Base-by-base conservation (phyloP, 2,113 vertebrate species). In the Anguilla rostrata region DNA sequence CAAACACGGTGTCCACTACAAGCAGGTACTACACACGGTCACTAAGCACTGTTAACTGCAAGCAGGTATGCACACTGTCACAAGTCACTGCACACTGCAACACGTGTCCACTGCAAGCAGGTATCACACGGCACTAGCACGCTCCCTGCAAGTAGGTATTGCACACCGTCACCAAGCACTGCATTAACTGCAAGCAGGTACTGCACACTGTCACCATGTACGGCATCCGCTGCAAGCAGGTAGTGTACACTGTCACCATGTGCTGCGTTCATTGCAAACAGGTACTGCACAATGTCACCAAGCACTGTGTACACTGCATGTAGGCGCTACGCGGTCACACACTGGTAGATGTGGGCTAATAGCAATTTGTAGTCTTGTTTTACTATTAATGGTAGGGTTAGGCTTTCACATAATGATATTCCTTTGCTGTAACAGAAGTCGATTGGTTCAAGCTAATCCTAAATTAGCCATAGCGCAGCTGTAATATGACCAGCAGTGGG, bases 1-100 rank as follows among this genome's bases (percentile, higher is more conserved):
- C 97, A 99, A 95, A 93, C 95, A 94, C 29, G 99, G 98, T 0
- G 93, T 96, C n/a, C 95, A 97, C 89, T 99, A 98, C 95, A 98
- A 97, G 86, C 97, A 99, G 5, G 98, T 99, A 34, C 88, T 16
- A 0, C 12, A n/a, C 39, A 20, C 78, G 20, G 39, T 40, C 39
- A 18, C 95, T 89, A 96, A 95, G 92, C 93, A 93, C 57, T 97
- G 96, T 96, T 26, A 95, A 97, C 89, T 99, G 98, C 95, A 98
- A 97, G 86, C 97, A 99, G 5, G 98, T 99, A 34, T 88, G 22
- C 43, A 86, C 39, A 71, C 53, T 43, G 26, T 22, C 29, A 39
- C 96, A 89, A 43, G 96, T 92, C 99, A 96, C 94, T 99, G 98
- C 46, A 94, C 94, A 87, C 94, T 96, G 98, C 0, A 97, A 99